Percentiles rank a stretch among this genome's conserved stretches.
Evolutionary conservation across 2,888 invertebrate species (phyloP).

Genomic region (Tipula vernalis): DNA sequence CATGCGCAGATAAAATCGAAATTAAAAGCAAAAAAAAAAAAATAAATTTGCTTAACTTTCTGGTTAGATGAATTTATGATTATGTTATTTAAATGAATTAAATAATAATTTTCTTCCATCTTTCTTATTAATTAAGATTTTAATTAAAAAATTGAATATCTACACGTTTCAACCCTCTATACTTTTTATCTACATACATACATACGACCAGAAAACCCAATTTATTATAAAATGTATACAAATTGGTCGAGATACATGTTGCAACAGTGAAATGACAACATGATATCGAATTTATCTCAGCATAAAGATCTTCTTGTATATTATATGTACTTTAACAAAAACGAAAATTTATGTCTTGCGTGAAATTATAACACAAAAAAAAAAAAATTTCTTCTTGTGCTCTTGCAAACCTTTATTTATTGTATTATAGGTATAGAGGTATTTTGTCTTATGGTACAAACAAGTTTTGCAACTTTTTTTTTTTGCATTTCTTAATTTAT

Average conservation of each 20-base stretch:
- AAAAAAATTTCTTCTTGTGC: not conserved
- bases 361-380: not conserved
- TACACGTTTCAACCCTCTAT: not conserved
- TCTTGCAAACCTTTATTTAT: not conserved
- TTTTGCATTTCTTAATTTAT: slow-evolving; percentile 1
- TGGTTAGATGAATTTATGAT: not conserved
- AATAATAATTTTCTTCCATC: not conserved
- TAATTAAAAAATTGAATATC: not conserved
- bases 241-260: not conserved
- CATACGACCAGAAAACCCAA: not conserved
- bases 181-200: too few species aligned
- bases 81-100: slow-evolving; percentile 4
- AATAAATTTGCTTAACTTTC: not conserved
- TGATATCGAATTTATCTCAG: not conserved
- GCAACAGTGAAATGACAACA: not conserved
- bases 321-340: not conserved
- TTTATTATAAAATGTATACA: not conserved
- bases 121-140: not conserved
- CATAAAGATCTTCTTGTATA: not conserved
- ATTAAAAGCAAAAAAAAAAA: not conserved
- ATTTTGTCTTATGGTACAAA: not conserved
- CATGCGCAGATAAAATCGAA: not conserved
- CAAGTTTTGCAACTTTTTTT: not conserved
- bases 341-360: not conserved
- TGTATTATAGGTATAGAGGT: not conserved